Evolutionary conservation across 1,140 invertebrate genomes (phyloP), one percentile per base, ranked within the genome.

Genomic region (Delia radicum): DNA sequence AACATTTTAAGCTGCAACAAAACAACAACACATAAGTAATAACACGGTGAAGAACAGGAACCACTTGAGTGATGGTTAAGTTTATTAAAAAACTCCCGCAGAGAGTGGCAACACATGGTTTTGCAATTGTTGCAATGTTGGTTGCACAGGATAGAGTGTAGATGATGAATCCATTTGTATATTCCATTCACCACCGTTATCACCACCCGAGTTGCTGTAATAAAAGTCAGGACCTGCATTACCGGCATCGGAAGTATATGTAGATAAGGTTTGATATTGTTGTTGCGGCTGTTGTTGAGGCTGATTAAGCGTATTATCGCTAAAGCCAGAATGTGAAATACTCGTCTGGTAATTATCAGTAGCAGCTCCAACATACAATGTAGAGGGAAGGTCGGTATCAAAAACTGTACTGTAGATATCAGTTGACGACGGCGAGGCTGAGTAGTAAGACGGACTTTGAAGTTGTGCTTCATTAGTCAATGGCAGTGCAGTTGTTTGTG

Each of bases 141-240:
- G 6, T 5, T 55, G 48, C 6, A 6, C 8, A 21, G 65, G 37
- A 18, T 48, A 61, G 13, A 42, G 26, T 10, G 37, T 13, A 7
- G 72, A 21, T 21, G 46, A 13, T 27, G 75, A 81, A 42, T 84
- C 80, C 80, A 84, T 75, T 76, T 84, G 81, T 27, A 85, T 85
- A 46, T 85, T 85, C 83, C 83, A 85, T 69, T 69, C 65, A 31
- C 77, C 79, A 21, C 74, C 65, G 63, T 84, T 84, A 67, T 85
- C 81, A 63, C 80, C 76, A 27, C 78, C 80, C 65, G 81, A 78
- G 42, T 84, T 84, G 79, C 80, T 84, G 73, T 84, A 84, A 67
- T 82, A 84, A 31, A 81, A 84, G 27, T 85, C 82, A n/a, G 75
- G 77, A 61, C 42, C 80, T 73, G 27, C 74, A n/a, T n/a, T n/a